These are phyloP conservation scores for Nipponacmea schrenckii DNA, from an alignment of 2,888 invertebrate species.

Conservation along the genomic window DNA sequence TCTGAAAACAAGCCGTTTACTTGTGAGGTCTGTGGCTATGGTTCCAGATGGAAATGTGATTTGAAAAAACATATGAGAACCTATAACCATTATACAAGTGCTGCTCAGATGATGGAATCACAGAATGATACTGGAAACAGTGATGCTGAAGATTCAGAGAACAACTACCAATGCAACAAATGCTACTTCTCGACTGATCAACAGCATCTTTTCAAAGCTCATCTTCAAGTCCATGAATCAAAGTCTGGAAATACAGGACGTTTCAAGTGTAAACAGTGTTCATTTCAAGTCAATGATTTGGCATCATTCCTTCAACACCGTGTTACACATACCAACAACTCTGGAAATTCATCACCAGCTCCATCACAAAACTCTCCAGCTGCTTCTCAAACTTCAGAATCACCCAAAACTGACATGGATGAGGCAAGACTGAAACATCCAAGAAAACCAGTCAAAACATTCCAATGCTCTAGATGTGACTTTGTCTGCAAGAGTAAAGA, in stretches of 20 bases:
- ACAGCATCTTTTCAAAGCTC: slow-evolving; percentile 49
- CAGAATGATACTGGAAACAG: slow-evolving; percentile 24
- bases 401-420: slow-evolving; percentile 27
- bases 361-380: slow-evolving; percentile 18
- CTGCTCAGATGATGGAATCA: slow-evolving; percentile 19
- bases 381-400: slow-evolving; percentile 27
- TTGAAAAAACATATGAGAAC: slow-evolving; percentile 64
- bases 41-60: slow-evolving; percentile 66
- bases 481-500: slow-evolving; percentile 52
- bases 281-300: slow-evolving; percentile 54
- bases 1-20: slow-evolving; percentile 64
- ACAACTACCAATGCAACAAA: slow-evolving; percentile 46
- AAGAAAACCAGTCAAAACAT: slow-evolving; percentile 48
- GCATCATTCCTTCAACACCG: slow-evolving; percentile 59
- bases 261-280: slow-evolving; percentile 58
- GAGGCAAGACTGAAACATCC: slow-evolving; percentile 35
- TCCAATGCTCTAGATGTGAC: slow-evolving; percentile 55
- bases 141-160: slow-evolving; percentile 30
- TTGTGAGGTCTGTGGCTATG: slow-evolving; percentile 62
- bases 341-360: neutral
- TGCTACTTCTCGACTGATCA: slow-evolving; percentile 49
- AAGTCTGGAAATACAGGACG: slow-evolving; percentile 32
- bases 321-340: slow-evolving; percentile 42
- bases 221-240: slow-evolving; percentile 47
- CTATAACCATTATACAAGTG: slow-evolving; percentile 51